Conservation (phyloP, 2,797 vertebrate species). For the Molossus molossus region DNA sequence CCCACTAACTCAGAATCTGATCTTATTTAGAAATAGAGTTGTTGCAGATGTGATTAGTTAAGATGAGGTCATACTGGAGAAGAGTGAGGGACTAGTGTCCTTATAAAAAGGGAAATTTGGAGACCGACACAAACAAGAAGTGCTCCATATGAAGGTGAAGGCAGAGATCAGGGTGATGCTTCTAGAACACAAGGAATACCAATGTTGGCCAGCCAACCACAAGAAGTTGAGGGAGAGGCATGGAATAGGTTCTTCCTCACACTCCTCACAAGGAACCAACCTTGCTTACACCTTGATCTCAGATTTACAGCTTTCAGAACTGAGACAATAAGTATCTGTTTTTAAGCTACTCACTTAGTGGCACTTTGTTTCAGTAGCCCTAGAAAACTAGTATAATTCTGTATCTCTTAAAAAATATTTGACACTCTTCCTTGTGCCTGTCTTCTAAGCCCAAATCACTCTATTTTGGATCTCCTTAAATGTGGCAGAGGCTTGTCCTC, state of each 20-base stretch:
- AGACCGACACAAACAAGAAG: neutral
- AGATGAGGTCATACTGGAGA: neutral
- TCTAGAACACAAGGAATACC: neutral
- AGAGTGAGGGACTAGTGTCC: neutral
- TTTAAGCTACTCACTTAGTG: neutral
- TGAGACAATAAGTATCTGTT: neutral
- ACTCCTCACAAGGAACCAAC: neutral
- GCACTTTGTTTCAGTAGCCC: neutral
- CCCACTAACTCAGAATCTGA: neutral
- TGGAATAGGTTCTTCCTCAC: neutral
- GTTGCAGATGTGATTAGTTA: neutral
- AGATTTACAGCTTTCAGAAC: neutral
- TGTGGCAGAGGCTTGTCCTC: neutral
- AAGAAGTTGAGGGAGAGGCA: neutral
- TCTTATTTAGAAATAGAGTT: neutral
- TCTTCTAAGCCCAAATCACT: neutral
- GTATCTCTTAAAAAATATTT: conserved; percentile 15
- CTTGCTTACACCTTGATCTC: neutral
- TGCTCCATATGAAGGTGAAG: neutral
- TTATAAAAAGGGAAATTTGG: neutral
- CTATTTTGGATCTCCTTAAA: conserved; percentile 28
- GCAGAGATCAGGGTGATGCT: neutral
- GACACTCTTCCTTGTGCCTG: neutral
- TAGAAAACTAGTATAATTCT: neutral
- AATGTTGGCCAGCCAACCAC: neutral